phyloP scores from a whole-genome alignment of 1,140 invertebrate species.

The Drosophila sucinea region DNA sequence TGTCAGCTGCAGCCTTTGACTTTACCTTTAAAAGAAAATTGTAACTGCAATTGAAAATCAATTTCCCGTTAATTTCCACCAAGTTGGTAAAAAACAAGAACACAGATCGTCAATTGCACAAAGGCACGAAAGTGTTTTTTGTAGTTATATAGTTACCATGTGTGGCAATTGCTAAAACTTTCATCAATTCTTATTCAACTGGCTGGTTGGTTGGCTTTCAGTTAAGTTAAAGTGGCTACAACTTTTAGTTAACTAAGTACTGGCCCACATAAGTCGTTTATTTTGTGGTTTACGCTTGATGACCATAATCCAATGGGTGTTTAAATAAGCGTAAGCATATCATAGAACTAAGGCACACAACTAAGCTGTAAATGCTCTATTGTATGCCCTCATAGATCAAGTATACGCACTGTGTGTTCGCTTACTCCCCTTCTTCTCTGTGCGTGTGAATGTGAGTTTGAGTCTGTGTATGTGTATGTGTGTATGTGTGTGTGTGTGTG shows the following conservation, averaged over 20 bases:
- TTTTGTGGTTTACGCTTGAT: constrained; percentile 60
- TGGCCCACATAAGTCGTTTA: constrained; percentile 52
- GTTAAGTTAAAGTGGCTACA: constrained; percentile 2
- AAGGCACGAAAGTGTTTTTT: constrained; percentile 11
- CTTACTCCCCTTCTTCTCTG: constrained; percentile 28
- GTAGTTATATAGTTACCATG: neutral
- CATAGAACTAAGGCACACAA: constrained; percentile 12
- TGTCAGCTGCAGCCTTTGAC: constrained; percentile 28
- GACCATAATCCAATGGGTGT: constrained; percentile 62
- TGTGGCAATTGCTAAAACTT: neutral
- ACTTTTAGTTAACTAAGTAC: constrained; percentile 12
- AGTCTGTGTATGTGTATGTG: neutral
- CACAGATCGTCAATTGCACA: neutral
- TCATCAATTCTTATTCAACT: neutral
- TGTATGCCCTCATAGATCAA: constrained; percentile 62
- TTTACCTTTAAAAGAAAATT: constrained; percentile 1
- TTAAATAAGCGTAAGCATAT: constrained; percentile 49
- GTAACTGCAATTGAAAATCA: constrained; percentile 56
- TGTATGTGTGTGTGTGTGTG: neutral
- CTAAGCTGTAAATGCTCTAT: constrained; percentile 52
- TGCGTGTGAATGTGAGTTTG: neutral
- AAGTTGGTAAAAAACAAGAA: constrained; percentile 7
- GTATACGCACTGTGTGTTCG: constrained; percentile 63
- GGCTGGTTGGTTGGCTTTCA: neutral
- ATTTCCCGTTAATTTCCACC: constrained; percentile 38